Evolutionary conservation across 1,140 invertebrate genomes (phyloP).

Genomic region (Hyposmocoma kahamanoa): DNA sequence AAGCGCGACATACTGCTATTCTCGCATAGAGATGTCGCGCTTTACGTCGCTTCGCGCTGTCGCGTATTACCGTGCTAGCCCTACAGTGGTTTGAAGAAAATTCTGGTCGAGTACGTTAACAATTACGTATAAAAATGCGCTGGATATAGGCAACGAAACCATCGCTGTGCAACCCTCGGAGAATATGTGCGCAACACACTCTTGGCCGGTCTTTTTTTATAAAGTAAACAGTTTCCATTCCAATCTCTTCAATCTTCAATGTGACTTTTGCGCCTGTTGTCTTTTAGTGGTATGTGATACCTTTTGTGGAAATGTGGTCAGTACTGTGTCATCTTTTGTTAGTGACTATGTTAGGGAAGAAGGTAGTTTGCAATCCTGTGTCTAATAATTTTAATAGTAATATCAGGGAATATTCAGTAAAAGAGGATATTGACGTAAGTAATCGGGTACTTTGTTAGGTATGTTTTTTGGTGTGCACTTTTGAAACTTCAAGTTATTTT

Average conservation of each 20-base stretch:
- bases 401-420: constrained; percentile 43
- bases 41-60: no score
- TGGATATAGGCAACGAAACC: no score
- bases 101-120: no score
- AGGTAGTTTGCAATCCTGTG: constrained; percentile 33
- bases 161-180: not conserved
- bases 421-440: constrained; percentile 24
- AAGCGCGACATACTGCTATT: no score
- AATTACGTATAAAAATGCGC: no score
- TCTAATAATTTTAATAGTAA: constrained; percentile 46
- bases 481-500: constrained; percentile 8
- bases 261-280: constrained; percentile 1
- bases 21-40: no score
- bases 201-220: constrained; percentile 32
- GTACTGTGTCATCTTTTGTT: not conserved
- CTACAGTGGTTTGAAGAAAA: no score
- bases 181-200: constrained; percentile 1
- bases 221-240: constrained; percentile 31
- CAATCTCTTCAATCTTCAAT: constrained; percentile 12
- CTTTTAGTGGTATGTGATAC: constrained; percentile 9
- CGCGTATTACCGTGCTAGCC: no score
- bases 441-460: not conserved
- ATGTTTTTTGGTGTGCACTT: not conserved
- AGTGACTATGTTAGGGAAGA: not conserved
- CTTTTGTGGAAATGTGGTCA: constrained; percentile 10